Conservation (phyloP, 2,113 vertebrate genomes). For the Galeopterus variegatus region DNA sequence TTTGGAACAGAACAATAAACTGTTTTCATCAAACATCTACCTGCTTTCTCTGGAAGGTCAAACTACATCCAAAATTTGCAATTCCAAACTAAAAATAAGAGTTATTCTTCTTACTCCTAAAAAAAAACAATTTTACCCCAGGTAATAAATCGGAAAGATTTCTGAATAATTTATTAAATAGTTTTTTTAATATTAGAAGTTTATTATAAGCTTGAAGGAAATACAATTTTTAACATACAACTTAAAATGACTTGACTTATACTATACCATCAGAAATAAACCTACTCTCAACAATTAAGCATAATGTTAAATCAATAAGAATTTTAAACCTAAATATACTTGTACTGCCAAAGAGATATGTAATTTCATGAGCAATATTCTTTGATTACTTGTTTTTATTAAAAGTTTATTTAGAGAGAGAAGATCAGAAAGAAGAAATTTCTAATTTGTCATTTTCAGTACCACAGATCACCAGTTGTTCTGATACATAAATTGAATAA, state of each 20-base stretch:
- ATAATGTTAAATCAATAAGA: slow-evolving; percentile 33
- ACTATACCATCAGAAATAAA: slow-evolving; percentile 27
- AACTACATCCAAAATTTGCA: neutral
- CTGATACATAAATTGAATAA: slow-evolving; percentile 23
- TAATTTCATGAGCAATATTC: slow-evolving; percentile 29
- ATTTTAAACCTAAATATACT: slow-evolving; percentile 37
- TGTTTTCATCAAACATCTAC: neutral
- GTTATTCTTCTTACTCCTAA: neutral
- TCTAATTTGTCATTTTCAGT: slow-evolving; percentile 46
- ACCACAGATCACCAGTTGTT: neutral
- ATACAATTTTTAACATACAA: slow-evolving; percentile 34
- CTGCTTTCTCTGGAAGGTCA: neutral
- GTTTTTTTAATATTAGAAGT: neutral
- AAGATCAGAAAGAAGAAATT: neutral
- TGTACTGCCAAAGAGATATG: neutral
- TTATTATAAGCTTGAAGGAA: slow-evolving; percentile 46
- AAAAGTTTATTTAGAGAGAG: slow-evolving; percentile 45
- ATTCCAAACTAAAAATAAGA: neutral
- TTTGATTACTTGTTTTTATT: slow-evolving; percentile 56
- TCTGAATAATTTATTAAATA: slow-evolving; percentile 22
- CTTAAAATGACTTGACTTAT: slow-evolving; percentile 23
- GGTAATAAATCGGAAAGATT: neutral
- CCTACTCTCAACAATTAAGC: slow-evolving; percentile 12
- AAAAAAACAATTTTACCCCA: slow-evolving; percentile 21
- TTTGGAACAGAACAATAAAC: neutral